A percentile compares a stretch with the other conserved stretches of the same genome.
Conservation (phyloP, 2,797 vertebrate species). For the Anisognathus igniventris region DNA sequence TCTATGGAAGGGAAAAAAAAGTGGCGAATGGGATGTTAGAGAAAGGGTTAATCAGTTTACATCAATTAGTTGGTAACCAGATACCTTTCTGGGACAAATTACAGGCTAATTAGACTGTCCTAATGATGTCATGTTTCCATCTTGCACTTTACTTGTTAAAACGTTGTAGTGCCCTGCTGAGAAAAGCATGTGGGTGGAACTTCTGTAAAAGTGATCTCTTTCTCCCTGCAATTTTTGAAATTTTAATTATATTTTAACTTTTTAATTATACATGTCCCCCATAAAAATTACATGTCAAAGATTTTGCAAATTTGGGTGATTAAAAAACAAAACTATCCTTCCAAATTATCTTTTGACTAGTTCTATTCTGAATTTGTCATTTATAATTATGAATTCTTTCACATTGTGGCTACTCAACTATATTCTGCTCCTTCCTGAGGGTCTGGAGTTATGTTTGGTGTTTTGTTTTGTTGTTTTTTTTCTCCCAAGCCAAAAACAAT, state of each 20-base stretch:
- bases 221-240: not conserved
- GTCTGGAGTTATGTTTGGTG: not conserved
- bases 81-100: conserved; percentile 55
- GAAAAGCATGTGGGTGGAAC: not conserved
- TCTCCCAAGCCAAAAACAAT: not conserved
- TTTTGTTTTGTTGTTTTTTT: not conserved
- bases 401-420: not conserved
- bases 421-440: not conserved
- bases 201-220: not conserved
- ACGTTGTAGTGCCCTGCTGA: not conserved
- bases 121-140: conserved; percentile 61
- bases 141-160: conserved; percentile 51
- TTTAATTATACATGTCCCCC: not conserved
- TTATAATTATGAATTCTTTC: not conserved
- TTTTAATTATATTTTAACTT: not conserved
- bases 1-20: conserved; percentile 33
- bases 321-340: not conserved
- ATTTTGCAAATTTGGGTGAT: not conserved
- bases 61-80: conserved; percentile 55
- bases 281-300: not conserved
- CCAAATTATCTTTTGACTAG: not conserved
- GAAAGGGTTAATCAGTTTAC: conserved; percentile 64
- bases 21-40: conserved; percentile 7
- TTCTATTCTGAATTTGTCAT: not conserved
- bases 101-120: conserved; percentile 51